phyloP scores from a whole-genome alignment of 2,888 invertebrate species.

The Hybos culiciformis region DNA sequence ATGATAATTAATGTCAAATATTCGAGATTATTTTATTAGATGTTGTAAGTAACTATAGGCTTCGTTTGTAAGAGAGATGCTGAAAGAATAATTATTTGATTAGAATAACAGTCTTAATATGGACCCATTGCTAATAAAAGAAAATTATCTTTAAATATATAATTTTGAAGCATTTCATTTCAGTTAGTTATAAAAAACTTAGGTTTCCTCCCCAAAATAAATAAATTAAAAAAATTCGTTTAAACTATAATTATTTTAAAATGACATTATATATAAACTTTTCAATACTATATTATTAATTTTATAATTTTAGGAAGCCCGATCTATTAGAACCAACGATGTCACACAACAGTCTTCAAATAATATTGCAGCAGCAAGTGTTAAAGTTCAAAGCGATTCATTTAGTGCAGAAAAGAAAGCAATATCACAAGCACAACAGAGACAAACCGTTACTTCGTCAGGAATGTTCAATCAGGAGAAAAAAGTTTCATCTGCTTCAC shows the following conservation, averaged over 20 bases:
- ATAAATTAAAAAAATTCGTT: neutral
- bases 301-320: constrained; percentile 54
- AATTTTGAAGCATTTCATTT: too few relatives aligned
- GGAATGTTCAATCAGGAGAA: constrained; percentile 66
- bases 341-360: constrained; percentile 74
- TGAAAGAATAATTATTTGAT: too few relatives aligned
- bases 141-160: too few relatives aligned
- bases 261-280: neutral
- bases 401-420: constrained; percentile 71
- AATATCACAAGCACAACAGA: constrained; percentile 59
- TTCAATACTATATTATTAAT: neutral
- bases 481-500: constrained; percentile 57
- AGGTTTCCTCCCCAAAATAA: too few relatives aligned
- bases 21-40: too few relatives aligned
- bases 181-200: too few relatives aligned
- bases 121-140: too few relatives aligned
- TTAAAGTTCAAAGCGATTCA: constrained; percentile 72
- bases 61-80: too few relatives aligned
- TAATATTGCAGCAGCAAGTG: constrained; percentile 69
- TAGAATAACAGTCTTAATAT: too few relatives aligned
- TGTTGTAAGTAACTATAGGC: too few relatives aligned
- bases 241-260: too few relatives aligned
- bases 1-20: too few relatives aligned
- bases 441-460: constrained; percentile 61
- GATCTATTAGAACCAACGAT: constrained; percentile 70